Conservation (phyloP, 2,888 invertebrate genomes). For the Mesorhabditis spiculigera region DNA sequence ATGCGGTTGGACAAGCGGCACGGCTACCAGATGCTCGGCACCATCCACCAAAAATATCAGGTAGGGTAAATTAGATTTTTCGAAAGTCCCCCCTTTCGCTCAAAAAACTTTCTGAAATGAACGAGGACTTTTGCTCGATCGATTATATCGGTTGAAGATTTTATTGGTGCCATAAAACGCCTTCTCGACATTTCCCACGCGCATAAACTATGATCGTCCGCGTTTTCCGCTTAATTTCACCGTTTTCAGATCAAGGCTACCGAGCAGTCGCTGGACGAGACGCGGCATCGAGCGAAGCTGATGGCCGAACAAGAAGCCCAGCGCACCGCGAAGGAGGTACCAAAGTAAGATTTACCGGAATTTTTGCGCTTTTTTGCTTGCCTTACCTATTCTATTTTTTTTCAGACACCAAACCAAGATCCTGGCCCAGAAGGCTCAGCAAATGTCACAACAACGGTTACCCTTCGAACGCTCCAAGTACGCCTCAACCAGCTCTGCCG, state of each 20-base stretch:
- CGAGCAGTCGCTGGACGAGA: slow-evolving; percentile 49
- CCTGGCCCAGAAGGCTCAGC: neutral
- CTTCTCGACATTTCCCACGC: too few relatives aligned
- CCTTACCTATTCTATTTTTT: neutral
- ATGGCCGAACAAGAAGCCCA: slow-evolving; percentile 44
- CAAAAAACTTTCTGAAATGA: neutral
- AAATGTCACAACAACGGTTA: neutral
- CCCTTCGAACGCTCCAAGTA: neutral
- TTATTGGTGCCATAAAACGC: too few relatives aligned
- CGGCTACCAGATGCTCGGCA: neutral
- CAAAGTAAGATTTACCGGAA: slow-evolving; percentile 11
- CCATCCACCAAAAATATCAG: slow-evolving; percentile 1
- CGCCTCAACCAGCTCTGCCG: neutral
- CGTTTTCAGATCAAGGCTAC: slow-evolving; percentile 43
- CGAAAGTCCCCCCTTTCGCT: neutral
- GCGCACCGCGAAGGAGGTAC: slow-evolving; percentile 44
- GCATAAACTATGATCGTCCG: too few relatives aligned
- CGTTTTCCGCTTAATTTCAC: too few relatives aligned
- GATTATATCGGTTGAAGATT: too few relatives aligned
- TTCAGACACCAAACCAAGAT: neutral
- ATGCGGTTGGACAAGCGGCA: neutral
- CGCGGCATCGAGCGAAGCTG: slow-evolving; percentile 44
- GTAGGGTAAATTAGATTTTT: neutral
- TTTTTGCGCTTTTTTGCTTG: neutral
- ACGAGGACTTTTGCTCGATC: too few relatives aligned